Base-by-base conservation (phyloP, 2,888 invertebrate species). In the Eupithecia centaureata region DNA sequence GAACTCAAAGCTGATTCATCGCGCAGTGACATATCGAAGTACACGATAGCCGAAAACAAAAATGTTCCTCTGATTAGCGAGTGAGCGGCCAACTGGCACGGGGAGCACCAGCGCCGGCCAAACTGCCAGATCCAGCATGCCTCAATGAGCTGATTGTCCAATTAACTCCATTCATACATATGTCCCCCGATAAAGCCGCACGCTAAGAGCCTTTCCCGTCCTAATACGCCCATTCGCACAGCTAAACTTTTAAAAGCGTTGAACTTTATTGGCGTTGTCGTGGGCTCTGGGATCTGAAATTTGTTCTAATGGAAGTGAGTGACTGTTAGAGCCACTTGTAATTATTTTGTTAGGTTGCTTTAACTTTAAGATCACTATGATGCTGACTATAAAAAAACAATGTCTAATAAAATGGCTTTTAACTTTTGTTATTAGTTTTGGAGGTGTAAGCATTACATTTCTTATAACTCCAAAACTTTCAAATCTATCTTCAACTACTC, bases 131-230 rank as follows among this genome's bases (percentile, higher is more conserved):
- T 82, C 82, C 83, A 83, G 80, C 87, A 82, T 85, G 86, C 86
- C 88, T 89, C 88, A 89, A 89, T 89, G 89, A 86, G 85, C 82
- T 82, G 86, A 87, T 86, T 84, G 86, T 86, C 86, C 88, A 90
- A 91, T 92, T 91, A 91, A 87, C 87, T 90, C 83, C 90, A 90
- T 92, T 92, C 91, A 91, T 89, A 88, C 88, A 84, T 84, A 79
- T 79, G 77, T 78, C 80, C 78, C 71, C 77, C 80, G 81, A 83
- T 83, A 82, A 81, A 81, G 79, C 82, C 81, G 77, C 80, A 80
- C 76, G 76, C 79, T 83, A 82, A 85, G 80, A 84, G 83, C 82
- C 82, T 85, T 86, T 85, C 84, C 82, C 77, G 74, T 76, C 78
- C 82, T 84, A 84, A 87, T 84, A 83, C 78, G 81, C 78, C 80